Base-by-base conservation (phyloP, 2,113 vertebrate genomes). In the Pedionomus torquatus region DNA sequence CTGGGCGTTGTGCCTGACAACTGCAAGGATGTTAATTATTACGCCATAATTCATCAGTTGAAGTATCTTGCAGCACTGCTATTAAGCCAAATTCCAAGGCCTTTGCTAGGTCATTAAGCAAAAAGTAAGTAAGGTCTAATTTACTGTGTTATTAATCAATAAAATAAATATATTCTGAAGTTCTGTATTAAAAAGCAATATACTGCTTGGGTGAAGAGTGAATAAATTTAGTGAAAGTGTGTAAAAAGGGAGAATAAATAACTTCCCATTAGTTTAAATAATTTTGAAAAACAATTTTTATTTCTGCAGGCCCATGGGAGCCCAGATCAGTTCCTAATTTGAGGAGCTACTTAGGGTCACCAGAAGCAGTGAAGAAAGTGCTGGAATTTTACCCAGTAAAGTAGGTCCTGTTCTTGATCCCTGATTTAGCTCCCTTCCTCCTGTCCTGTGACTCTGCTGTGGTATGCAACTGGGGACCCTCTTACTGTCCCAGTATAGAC, bases 21-120 rank as follows among this genome's bases (percentile, higher is more conserved):
- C 86, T 87, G 86, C 65, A 89, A 97, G 83, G 80, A 71, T 95
- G 89, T 93, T 95, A 97, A 96, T 97, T 93, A 90, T 96, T 95
- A 82, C 64, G 66, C 64, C 75, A 31, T 95, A 96, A 95, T 87
- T 95, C 83, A 97, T 92, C 70, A 90, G 72, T 44, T 92, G 86
- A 81, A 89, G 90, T 77, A 87, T 90, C 90, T 95, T 94, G 89
- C 80, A 89, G 90, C 31, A 68, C 76, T 84, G 83, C 72, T 94
- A 70, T 78, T 91, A 93, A 92, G 83, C 80, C 87, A 95, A 46
- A 95, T 79, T 93, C 83, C 0, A 7, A 82, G 91, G 80, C 74
- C 90, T 93, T 95, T 84, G 48, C 90, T 89, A 83, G 83, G 86
- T 97, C 89, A 89, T 95, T 89, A 92, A 91, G 77, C 65, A 95